Conservation (phyloP, 2,888 invertebrate genomes). For the Cerastis rubricosa region DNA sequence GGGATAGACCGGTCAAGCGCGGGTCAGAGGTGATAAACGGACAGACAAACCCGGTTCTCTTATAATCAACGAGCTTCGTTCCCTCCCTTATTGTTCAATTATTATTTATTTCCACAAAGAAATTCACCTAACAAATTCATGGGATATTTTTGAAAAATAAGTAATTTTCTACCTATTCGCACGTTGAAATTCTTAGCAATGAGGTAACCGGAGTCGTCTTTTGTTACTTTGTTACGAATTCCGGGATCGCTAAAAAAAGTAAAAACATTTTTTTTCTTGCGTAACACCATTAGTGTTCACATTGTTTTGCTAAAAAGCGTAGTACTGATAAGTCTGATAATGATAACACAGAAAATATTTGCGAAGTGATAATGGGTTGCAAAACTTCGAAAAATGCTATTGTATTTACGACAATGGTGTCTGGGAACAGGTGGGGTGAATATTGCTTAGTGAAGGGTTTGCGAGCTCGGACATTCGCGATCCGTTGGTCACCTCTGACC, state of each 20-base stretch:
- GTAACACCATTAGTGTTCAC: conserved; percentile 60
- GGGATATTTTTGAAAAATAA: conserved; percentile 52
- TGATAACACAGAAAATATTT: conserved; percentile 53
- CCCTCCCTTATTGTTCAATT: conserved; percentile 61
- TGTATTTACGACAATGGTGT: conserved; percentile 65
- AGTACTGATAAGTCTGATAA: conserved; percentile 38
- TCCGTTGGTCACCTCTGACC: conserved; percentile 90
- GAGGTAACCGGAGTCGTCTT: conserved; percentile 41
- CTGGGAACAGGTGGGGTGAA: conserved; percentile 75
- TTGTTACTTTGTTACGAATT: conserved; percentile 60
- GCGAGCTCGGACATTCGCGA: conserved; percentile 71
- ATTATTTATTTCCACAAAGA: conserved; percentile 58
- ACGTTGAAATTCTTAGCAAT: conserved; percentile 55
- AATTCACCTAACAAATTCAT: conserved; percentile 55
- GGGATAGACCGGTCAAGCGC: conserved; percentile 82
- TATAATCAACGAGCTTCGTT: conserved; percentile 68
- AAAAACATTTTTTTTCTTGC: conserved; percentile 64
- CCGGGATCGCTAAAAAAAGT: conserved; percentile 45
- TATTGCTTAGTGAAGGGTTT: conserved; percentile 64
- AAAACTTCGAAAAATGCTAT: conserved; percentile 60
- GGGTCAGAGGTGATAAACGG: conserved; percentile 90
- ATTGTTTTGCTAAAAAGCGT: conserved; percentile 49
- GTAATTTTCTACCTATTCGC: conserved; percentile 54
- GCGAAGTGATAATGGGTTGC: conserved; percentile 56
- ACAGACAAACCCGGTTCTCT: conserved; percentile 79